phyloP scores from a whole-genome alignment of 2,113 vertebrate species.

The Ailurus styani region DNA sequence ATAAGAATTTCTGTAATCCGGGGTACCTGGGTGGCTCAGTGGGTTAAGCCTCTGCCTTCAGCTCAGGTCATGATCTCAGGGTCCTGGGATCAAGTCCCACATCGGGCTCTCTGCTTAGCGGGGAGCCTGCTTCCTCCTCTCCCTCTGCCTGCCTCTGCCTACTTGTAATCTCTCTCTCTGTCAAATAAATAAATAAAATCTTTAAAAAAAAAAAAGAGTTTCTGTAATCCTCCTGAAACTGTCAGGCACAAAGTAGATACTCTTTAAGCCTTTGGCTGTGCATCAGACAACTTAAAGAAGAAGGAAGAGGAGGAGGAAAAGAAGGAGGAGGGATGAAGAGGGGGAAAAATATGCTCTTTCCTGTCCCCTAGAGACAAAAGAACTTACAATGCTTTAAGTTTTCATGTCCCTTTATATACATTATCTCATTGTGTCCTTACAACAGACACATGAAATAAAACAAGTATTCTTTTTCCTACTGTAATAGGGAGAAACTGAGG shows the following conservation, averaged over 20 bases:
- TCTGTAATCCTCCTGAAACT: neutral
- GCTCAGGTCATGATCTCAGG: too few species aligned
- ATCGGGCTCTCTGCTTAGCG: too few species aligned
- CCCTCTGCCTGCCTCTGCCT: too few species aligned
- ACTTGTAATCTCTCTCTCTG: too few species aligned
- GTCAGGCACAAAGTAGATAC: neutral
- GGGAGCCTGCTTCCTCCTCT: too few species aligned
- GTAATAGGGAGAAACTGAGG: neutral
- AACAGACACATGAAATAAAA: neutral
- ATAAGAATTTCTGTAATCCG: neutral
- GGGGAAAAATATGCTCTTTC: neutral
- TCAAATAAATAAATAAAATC: too few species aligned
- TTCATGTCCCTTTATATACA: neutral
- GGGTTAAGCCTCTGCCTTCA: too few species aligned
- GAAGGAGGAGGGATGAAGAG: neutral
- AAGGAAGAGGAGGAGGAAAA: fast-evolving
- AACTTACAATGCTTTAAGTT: neutral
- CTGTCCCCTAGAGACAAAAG: neutral
- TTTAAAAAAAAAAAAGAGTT: neutral
- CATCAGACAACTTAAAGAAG: neutral
- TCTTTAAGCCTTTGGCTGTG: neutral
- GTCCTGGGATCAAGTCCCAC: too few species aligned
- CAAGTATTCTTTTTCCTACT: neutral
- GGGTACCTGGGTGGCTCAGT: too few species aligned
- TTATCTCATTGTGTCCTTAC: neutral